Base-by-base conservation (phyloP, 2,888 invertebrate species). In the Dolichomitus sp. region DNA sequence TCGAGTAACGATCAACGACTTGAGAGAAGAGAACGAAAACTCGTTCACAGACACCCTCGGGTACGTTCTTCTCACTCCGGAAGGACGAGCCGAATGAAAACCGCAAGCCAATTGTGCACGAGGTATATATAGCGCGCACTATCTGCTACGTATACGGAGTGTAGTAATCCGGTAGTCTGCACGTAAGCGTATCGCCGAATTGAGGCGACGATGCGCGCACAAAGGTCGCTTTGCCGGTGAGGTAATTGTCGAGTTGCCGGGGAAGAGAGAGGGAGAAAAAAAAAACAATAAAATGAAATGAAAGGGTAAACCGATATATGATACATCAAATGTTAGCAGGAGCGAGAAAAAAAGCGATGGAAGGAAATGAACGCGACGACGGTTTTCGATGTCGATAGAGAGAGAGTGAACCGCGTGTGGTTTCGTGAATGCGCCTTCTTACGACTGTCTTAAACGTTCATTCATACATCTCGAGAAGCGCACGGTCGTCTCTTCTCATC, bases 361-460 rank as follows among this genome's bases (percentile, higher is more conserved):
- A 33, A 50, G 37, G 1, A 52, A 14, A 30, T 40, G 14, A 52
- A 23, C 40, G 30, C 33, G 48, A 52, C n/a, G 27, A 68, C 37
- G 50, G 7, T 19, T 52, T 75, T 30, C 30, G 61, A 70, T 37
- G 23, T 50, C 33, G 45, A 17, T 37, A 66, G 68, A 37, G 33
- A 33, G 57, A 69, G 66, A 73, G 70, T 77, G 69, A 80, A 85
- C 85, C 84, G 83, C 86, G 84, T 81, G 87, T 87, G 87, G 88
- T 91, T 90, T 91, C 87, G 88, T 89, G 91, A 91, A 91, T 91
- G 88, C 89, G 85, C 85, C 87, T 89, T 89, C 90, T 89, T 88
- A 89, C 91, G 90, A 92, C 92, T 92, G 91, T 91, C 90, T 90
- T 90, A 91, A 90, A 86, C 83, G 91, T 92, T 91, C 92, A 92